Evolutionary conservation across 1,140 invertebrate genomes (phyloP), one percentile per base, ranked within the genome.

Genomic region (Aporrectodea caliginosa): DNA sequence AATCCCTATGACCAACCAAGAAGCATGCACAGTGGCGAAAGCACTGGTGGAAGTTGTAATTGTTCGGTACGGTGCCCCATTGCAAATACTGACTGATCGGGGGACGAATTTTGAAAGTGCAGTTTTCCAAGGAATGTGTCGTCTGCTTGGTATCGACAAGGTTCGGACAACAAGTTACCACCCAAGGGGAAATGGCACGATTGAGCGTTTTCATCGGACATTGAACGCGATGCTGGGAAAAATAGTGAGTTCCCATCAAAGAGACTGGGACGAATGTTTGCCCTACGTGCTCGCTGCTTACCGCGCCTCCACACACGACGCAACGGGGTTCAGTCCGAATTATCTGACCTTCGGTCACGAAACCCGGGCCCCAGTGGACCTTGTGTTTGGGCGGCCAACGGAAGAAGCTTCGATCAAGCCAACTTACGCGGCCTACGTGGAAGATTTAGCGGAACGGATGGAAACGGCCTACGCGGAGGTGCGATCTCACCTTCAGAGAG

Each of bases 1-100:
- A 12, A 84, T 85, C 34, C 82, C 86, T 2, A 84, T 88, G 2
- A 85, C 84, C n/a, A 85, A 89, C 80, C 84, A 88, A 79, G 84
- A 84, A 70, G 87, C 86, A 0, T 80, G 79, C 77, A 86, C 86
- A 1, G 82, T 87, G 16, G 89, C 86, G 16, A 81, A 85, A 58
- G 82, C 79, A 2, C 81, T 90, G 14, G 81, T 87, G 1, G 77
- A 86, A 31, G 77, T 87, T n/a, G 81, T 85, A 31, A 75, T 90
- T 33, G 83, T 82, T 72, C 82, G 84, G 14, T 87, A 85, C 78
- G 89, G 89, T 14, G 78, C 86, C 1, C 88, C 89, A 0, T 35
- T 83, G 2, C 76, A 84, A 29, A 77, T 89, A 1, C 83, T 87
- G 27, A 80, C 84, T 1, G 87, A 89, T 79, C 85, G 87, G 79